Percentiles rank a stretch among this genome's conserved stretches.
phyloP scores from a whole-genome alignment of 2,797 vertebrate genomes.

The Acipenser ruthenus region DNA sequence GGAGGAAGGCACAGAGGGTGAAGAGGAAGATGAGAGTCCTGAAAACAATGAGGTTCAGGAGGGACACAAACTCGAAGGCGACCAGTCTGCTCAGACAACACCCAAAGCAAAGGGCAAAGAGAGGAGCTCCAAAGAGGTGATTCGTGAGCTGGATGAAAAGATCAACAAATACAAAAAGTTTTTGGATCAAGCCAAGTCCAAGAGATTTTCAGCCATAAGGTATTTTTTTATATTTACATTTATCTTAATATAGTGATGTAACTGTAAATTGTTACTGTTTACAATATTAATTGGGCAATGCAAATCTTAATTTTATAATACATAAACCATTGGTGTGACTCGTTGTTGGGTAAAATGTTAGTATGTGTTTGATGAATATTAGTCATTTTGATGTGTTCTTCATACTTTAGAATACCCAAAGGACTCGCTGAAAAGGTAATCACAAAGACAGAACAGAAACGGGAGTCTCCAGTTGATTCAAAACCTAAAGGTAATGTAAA shows the following conservation, averaged over 20 bases:
- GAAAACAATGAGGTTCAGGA: background rate
- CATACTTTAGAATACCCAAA: constrained; percentile 77
- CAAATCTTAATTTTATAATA: too few species aligned
- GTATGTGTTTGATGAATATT: too few species aligned
- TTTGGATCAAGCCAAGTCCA: constrained; percentile 86
- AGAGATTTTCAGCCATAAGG: constrained; percentile 90
- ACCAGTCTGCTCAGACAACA: background rate
- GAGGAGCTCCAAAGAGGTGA: constrained; percentile 50
- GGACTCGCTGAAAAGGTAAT: constrained; percentile 72
- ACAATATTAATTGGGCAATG: accelerated
- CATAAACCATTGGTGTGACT: background rate
- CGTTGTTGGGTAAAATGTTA: background rate
- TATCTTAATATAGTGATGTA: background rate
- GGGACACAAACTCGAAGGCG: constrained; percentile 1
- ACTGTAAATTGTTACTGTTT: background rate
- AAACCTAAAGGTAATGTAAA: constrained; percentile 55
- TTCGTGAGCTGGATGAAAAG: constrained; percentile 82
- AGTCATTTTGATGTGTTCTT: constrained; percentile 1
- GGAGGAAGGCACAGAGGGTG: background rate
- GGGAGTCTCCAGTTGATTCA: constrained; percentile 39
- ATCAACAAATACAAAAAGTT: constrained; percentile 90
- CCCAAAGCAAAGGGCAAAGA: constrained; percentile 29
- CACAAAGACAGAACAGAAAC: constrained; percentile 50
- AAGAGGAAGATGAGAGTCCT: constrained; percentile 18
- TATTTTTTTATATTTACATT: constrained; percentile 38